Evolutionary conservation across 2,113 vertebrate species (phyloP), one percentile per base, ranked within the genome.

Genomic region (Percina caprodes): DNA sequence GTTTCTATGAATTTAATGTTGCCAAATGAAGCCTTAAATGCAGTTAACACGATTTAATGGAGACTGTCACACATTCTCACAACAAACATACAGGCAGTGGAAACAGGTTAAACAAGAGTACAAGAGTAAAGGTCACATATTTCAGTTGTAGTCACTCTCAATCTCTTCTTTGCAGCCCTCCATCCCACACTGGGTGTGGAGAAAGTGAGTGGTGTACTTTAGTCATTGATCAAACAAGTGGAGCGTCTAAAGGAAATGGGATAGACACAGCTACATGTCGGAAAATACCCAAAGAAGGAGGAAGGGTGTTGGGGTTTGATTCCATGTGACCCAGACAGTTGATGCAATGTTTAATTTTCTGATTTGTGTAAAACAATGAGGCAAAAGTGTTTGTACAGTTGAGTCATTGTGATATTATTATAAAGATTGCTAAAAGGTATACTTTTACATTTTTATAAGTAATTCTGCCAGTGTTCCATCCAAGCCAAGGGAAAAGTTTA

Each of bases 151-250:
- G 35, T 75, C 9, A 42, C 68, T 55, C 49, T 80, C 66, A 24
- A 18, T 67, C 72, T 79, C 42, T 59, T 60, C 66, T 66, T n/a
- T 65, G 24, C 62, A 61, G 80, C 61, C 16, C 13, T 63, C 60
- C 62, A 24, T 77, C 67, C 69, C 18, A 51, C 65, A 21, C 70
- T 84, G 91, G 91, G 85, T 77, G 92, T 86, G 91, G 86, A 87
- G 86, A 65, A 10, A 79, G 42, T 48, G 89, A 86, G 89, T 83
- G 91, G 90, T 46, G 55, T 49, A 77, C 88, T 87, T 95, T 94
- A 94, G 91, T 95, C 94, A 95, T 89, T 89, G 88, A 94, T 93
- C 90, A 93, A 94, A 91, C 91, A 93, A 92, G 86, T 35, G 71
- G 76, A 79, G 76, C 69, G 56, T 24, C 80, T 39, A 48, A 45